Evolutionary conservation across 30 jellyfish, hydroid and myxozoan genomes (phyloP).

Genomic region (Catostylus mosaicus): DNA sequence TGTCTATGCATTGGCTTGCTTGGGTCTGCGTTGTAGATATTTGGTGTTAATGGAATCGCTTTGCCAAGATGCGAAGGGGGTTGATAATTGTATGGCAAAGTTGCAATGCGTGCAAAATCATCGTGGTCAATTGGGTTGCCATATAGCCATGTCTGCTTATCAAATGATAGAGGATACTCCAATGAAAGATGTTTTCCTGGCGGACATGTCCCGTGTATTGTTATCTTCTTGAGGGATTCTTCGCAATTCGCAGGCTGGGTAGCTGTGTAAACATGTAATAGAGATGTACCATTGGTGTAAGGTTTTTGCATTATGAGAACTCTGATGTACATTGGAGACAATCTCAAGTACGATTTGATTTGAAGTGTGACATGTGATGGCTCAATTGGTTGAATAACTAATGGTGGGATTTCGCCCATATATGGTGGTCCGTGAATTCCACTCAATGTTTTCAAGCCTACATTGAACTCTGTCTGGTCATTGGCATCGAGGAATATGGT

Average conservation of each 20-base stretch:
- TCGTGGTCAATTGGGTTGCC: conserved; percentile 65
- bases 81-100: conserved; percentile 84
- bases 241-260: conserved; percentile 49
- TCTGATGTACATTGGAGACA: not conserved
- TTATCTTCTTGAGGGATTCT: conserved; percentile 10
- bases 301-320: conserved; percentile 54
- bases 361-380: conserved; percentile 16
- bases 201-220: conserved; percentile 75
- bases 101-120: conserved; percentile 60
- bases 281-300: conserved; percentile 23
- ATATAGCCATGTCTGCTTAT: conserved; percentile 43
- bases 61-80: conserved; percentile 89
- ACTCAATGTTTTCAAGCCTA: not conserved
- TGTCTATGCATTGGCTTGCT: conserved; percentile 68
- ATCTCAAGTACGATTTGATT: not conserved
- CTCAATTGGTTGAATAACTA: conserved; percentile 42
- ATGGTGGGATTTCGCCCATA: conserved; percentile 28
- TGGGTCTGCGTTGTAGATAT: conserved; percentile 94
- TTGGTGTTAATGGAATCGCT: conserved; percentile 80
- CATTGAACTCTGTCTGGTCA: conserved; percentile 21
- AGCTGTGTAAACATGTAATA: conserved; percentile 19
- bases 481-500: conserved; percentile 42
- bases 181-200: conserved; percentile 54
- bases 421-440: not conserved
- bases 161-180: conserved; percentile 52